phyloP scores from a whole-genome alignment of 2,888 invertebrate species.

The Drosophila mulleri region DNA sequence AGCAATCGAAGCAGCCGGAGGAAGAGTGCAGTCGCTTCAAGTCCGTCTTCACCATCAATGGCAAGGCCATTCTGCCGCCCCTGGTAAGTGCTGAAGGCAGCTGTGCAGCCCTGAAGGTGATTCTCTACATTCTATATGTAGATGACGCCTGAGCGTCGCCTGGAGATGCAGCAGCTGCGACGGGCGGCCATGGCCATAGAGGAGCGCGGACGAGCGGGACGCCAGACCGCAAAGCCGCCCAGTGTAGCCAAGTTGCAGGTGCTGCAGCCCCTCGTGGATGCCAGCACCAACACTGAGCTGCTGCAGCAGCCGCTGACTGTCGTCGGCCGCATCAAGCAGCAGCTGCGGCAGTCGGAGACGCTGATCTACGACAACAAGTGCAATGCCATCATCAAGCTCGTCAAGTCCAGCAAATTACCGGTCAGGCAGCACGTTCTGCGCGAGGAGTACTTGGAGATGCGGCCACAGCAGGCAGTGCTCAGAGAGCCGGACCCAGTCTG shows the following conservation, averaged over 20 bases:
- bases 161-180: constrained; percentile 54
- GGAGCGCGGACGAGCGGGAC: background rate
- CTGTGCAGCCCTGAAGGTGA: background rate
- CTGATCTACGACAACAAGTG: constrained; percentile 55
- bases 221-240: background rate
- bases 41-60: constrained; percentile 47
- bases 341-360: constrained; percentile 54
- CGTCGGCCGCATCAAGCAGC: constrained; percentile 42
- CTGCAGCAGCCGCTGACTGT: constrained; percentile 15
- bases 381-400: constrained; percentile 44
- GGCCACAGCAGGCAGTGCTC: constrained; percentile 19
- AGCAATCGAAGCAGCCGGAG: background rate
- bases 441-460: constrained; percentile 13
- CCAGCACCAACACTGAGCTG: constrained; percentile 49
- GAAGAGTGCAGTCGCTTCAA: background rate
- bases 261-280: constrained; percentile 19
- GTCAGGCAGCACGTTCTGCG: background rate
- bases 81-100: constrained; percentile 43
- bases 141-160: constrained; percentile 57
- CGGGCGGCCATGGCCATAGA: constrained; percentile 47
- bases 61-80: constrained; percentile 53
- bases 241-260: background rate
- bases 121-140: background rate
- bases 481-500: background rate
- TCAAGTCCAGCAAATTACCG: background rate